These are phyloP conservation scores for Drosophila stalkeri DNA, from an alignment of 2,888 invertebrate species.

Conservation along the genomic window DNA sequence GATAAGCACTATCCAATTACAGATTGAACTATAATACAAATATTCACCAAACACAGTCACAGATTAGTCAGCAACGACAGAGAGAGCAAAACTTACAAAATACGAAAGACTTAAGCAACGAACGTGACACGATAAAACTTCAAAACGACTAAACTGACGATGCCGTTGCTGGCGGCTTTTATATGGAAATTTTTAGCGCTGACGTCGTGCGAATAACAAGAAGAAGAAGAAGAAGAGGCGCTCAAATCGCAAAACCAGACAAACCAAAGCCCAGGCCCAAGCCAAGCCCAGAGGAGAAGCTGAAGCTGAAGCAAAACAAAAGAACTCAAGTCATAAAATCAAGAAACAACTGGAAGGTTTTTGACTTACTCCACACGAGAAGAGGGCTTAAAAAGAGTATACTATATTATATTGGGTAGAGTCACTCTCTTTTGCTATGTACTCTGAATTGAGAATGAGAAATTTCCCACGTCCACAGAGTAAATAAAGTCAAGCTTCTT, in stretches of 20 bases:
- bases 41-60: constrained; percentile 38
- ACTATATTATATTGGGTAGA: background rate
- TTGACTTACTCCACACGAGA: background rate
- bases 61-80: constrained; percentile 18
- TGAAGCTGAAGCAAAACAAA: constrained; percentile 17
- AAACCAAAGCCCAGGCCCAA: constrained; percentile 8
- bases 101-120: constrained; percentile 78
- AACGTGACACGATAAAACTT: constrained; percentile 61
- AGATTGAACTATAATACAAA: constrained; percentile 35
- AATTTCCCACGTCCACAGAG: constrained; percentile 1
- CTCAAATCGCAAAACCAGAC: constrained; percentile 1
- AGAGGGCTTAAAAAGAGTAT: background rate
- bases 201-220: constrained; percentile 64
- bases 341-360: background rate
- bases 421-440: background rate
- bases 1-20: constrained; percentile 23
- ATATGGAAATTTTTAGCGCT: constrained; percentile 76
- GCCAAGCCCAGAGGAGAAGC: constrained; percentile 6
- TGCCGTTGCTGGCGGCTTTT: constrained; percentile 54
- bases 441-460: background rate
- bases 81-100: constrained; percentile 47
- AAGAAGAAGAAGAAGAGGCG: constrained; percentile 39
- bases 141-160: constrained; percentile 72
- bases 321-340: constrained; percentile 21
- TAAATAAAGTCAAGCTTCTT: background rate